A percentile compares a stretch with the other conserved stretches of the same genome.
Evolutionary conservation across 2,888 invertebrate species (phyloP).

Genomic region (Acronicta psi): DNA sequence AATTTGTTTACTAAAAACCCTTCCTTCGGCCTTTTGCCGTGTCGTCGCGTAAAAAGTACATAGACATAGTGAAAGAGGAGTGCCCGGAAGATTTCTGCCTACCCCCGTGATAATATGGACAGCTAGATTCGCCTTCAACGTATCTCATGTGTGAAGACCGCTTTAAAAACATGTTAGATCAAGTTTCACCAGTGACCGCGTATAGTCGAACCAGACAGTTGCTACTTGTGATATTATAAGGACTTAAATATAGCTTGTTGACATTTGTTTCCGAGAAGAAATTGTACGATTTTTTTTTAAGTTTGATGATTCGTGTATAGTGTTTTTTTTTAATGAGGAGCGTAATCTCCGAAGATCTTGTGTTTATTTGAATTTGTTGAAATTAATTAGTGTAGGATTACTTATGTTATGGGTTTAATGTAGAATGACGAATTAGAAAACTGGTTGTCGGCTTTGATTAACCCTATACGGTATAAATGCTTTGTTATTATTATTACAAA

Average conservation of each 20-base stretch:
- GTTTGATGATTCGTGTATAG: conserved; percentile 32
- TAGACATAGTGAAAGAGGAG: no score
- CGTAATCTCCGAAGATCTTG: conserved; percentile 36
- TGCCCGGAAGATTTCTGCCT: no score
- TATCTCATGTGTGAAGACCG: not conserved
- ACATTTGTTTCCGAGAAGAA: conserved; percentile 10
- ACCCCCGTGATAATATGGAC: no score
- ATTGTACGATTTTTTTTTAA: conserved; percentile 24
- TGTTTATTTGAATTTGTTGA: conserved; percentile 13
- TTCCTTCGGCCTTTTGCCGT: no score
- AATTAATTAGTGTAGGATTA: conserved; percentile 14
- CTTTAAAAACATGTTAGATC: not conserved
- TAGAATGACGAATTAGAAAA: conserved; percentile 2
- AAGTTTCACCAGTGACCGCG: not conserved
- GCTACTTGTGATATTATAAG: conserved; percentile 43
- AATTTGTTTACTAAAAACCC: no score
- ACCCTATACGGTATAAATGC: no score
- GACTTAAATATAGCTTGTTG: conserved; percentile 24
- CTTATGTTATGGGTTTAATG: conserved; percentile 3
- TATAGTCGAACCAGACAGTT: conserved; percentile 6
- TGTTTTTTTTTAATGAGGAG: conserved; percentile 23
- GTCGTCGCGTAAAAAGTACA: no score
- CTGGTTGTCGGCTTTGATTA: no score
- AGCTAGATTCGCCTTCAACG: not conserved
- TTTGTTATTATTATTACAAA: no score